phyloP scores from a whole-genome alignment of 2,113 vertebrate genomes.

The Elephantulus edwardii region DNA sequence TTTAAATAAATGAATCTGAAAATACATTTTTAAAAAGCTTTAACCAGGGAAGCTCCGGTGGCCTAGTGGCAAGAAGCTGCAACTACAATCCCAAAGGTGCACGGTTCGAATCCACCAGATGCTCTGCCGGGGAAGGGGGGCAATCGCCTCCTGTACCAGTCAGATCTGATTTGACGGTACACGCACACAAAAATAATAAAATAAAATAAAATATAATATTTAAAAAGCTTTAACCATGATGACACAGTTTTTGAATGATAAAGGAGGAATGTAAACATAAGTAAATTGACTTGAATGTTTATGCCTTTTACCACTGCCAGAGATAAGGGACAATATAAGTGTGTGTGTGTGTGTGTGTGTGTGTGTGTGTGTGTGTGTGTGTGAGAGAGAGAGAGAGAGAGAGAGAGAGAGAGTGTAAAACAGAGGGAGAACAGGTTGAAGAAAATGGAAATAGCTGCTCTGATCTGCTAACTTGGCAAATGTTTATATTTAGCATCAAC shows the following conservation, averaged over 20 bases:
- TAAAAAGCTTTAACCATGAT: not conserved
- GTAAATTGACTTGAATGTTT: not conserved
- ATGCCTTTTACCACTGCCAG: not conserved
- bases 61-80: too few relatives aligned
- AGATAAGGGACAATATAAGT: not conserved
- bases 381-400: not conserved
- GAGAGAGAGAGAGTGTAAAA: not conserved
- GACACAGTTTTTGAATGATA: not conserved
- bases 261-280: not conserved
- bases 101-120: too few relatives aligned
- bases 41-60: too few relatives aligned
- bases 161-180: too few relatives aligned
- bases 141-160: too few relatives aligned
- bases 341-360: not conserved
- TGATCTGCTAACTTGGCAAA: conserved; percentile 20
- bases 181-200: too few relatives aligned
- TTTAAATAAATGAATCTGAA: not conserved
- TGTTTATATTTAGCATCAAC: conserved; percentile 23
- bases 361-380: not conserved
- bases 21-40: not conserved
- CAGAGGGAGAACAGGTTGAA: not conserved
- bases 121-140: too few relatives aligned
- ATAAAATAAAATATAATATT: too few relatives aligned
- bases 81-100: too few relatives aligned
- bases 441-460: not conserved